phyloP scores from a whole-genome alignment of 2,797 vertebrate species.

The Spinus pinus region DNA sequence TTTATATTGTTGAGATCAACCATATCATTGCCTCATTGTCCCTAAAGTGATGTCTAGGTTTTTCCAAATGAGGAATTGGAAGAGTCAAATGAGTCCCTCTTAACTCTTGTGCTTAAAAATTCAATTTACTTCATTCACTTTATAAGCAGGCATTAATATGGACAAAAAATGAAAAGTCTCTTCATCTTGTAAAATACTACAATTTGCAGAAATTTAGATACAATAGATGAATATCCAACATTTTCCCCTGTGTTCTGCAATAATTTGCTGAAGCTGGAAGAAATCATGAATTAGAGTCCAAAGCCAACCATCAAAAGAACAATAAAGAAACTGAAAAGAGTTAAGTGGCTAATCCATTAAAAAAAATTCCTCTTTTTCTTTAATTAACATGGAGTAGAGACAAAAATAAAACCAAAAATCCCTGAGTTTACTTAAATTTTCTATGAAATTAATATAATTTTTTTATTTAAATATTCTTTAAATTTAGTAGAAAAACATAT shows the following conservation, averaged over 20 bases:
- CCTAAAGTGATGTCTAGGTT: background rate
- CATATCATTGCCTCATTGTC: background rate
- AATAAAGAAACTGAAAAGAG: background rate
- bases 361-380: background rate
- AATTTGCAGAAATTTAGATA: background rate
- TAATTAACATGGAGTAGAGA: background rate
- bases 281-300: background rate
- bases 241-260: background rate
- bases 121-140: background rate
- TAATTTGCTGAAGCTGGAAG: background rate
- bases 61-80: background rate
- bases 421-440: background rate
- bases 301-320: background rate
- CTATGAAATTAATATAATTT: background rate
- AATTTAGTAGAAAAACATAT: background rate
- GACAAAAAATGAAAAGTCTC: background rate
- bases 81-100: background rate
- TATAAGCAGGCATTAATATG: background rate
- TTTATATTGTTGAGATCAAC: background rate
- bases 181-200: background rate
- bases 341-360: background rate
- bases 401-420: no score
- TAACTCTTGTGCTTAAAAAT: background rate
- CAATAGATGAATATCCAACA: background rate
- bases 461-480: background rate